phyloP scores from a whole-genome alignment of 2,888 invertebrate genomes.

The Hypsopygia costalis region DNA sequence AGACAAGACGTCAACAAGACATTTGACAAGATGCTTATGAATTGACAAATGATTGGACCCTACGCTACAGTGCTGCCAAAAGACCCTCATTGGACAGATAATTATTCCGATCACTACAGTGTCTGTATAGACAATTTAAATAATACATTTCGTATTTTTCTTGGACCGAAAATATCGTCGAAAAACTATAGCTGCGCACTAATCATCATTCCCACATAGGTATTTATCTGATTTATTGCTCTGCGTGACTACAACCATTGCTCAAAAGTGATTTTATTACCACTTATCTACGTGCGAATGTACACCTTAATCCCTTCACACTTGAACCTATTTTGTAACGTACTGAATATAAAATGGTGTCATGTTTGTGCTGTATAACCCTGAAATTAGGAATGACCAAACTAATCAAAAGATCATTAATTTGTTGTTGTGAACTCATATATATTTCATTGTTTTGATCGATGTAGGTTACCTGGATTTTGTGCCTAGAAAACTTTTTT shows the following conservation, averaged over 20 bases:
- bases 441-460: slow-evolving; percentile 23
- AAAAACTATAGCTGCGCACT: slow-evolving; percentile 24
- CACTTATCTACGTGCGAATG: slow-evolving; percentile 38
- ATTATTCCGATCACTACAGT: too few relatives aligned
- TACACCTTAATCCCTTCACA: slow-evolving; percentile 34
- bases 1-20: too few relatives aligned
- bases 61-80: too few relatives aligned
- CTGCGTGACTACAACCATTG: slow-evolving; percentile 65
- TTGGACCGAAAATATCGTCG: not conserved
- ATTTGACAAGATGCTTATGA: too few relatives aligned
- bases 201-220: slow-evolving; percentile 47
- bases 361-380: slow-evolving; percentile 63
- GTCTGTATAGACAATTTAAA: too few relatives aligned
- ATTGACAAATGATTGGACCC: too few relatives aligned
- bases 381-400: slow-evolving; percentile 61
- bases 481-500: too few relatives aligned
- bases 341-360: slow-evolving; percentile 41
- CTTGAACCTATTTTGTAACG: slow-evolving; percentile 41
- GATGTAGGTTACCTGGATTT: slow-evolving; percentile 9
- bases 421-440: slow-evolving; percentile 34
- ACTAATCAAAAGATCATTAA: slow-evolving; percentile 65
- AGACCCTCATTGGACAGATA: too few relatives aligned
- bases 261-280: slow-evolving; percentile 67
- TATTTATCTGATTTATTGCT: slow-evolving; percentile 66
- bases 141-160: too few relatives aligned